Conservation (phyloP, 2,888 invertebrate species). For the Megastigmus dorsalis region DNA sequence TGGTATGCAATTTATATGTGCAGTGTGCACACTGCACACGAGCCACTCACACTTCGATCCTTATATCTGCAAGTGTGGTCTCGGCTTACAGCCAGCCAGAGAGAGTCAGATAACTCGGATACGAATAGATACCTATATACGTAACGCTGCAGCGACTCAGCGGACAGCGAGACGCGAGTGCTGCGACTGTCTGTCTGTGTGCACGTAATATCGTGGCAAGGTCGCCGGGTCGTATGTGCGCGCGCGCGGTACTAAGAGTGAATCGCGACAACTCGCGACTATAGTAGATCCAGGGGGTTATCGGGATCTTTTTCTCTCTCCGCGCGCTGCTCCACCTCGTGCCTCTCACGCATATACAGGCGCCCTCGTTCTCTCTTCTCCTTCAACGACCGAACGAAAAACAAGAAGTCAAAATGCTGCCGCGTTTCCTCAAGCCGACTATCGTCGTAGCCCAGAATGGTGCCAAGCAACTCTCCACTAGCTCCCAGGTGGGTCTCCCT, state of each 20-base stretch:
- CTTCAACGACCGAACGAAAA: not conserved
- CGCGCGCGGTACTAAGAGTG: not conserved
- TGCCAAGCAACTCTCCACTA: conserved; percentile 69
- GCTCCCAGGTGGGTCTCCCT: conserved; percentile 62
- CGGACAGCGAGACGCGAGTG: no score
- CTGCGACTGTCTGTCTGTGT: no score
- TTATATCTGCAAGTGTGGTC: no score
- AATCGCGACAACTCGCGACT: no score
- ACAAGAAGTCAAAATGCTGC: conserved; percentile 65
- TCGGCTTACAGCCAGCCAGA: no score
- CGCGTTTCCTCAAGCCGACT: conserved; percentile 67
- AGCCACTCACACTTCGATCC: no score
- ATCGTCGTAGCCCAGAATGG: conserved; percentile 65
- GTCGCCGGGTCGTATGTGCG: not conserved
- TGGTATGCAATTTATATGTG: no score
- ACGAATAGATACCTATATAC: no score
- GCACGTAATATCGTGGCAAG: conserved; percentile 9
- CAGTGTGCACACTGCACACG: no score
- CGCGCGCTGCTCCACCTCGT: not conserved
- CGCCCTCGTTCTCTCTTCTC: not conserved
- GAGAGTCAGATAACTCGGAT: no score
- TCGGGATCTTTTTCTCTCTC: conserved; percentile 2
- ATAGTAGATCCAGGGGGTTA: not conserved
- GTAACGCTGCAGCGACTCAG: no score
- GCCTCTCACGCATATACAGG: not conserved